A percentile compares a stretch with the other conserved stretches of the same genome.
phyloP scores from a whole-genome alignment of 2,888 invertebrate species.

The Platycheirus albimanus region DNA sequence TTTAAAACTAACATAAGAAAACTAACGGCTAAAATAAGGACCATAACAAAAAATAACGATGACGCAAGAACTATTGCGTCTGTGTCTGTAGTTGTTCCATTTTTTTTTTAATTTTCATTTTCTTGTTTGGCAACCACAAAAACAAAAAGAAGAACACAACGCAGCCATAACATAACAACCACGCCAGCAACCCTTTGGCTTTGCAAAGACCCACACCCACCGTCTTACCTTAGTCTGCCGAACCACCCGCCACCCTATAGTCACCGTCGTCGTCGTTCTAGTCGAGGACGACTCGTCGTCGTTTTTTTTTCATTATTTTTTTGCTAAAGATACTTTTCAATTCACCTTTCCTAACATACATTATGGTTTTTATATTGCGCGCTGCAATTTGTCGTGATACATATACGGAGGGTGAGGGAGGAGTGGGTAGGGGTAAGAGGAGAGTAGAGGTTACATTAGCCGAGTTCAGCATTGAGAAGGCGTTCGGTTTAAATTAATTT shows the following conservation, averaged over 20 bases:
- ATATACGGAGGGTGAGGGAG: too few relatives aligned
- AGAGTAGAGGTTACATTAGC: conserved; percentile 42
- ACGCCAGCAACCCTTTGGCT: conserved; percentile 58
- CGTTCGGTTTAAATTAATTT: conserved; percentile 32
- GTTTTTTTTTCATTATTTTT: too few relatives aligned
- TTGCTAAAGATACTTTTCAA: conserved; percentile 46
- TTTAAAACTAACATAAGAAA: conserved; percentile 16
- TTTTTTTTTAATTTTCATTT: neutral
- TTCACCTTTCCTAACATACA: conserved; percentile 10
- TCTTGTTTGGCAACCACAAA: conserved; percentile 25
- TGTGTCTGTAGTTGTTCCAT: conserved; percentile 1
- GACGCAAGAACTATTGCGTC: conserved; percentile 62
- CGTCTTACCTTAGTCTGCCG: neutral
- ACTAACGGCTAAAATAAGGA: conserved; percentile 32
- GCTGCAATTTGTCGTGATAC: conserved; percentile 27
- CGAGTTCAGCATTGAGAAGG: neutral
- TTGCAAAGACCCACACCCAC: conserved; percentile 19
- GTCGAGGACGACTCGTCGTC: too few relatives aligned
- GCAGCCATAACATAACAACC: conserved; percentile 73
- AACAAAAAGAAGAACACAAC: conserved; percentile 50
- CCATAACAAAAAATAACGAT: conserved; percentile 54
- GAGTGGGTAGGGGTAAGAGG: too few relatives aligned
- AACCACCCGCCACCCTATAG: neutral
- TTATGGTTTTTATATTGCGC: conserved; percentile 17
- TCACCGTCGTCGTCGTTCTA: neutral